Conservation (phyloP, 2,797 vertebrate species). For the Sarcoramphus papa region DNA sequence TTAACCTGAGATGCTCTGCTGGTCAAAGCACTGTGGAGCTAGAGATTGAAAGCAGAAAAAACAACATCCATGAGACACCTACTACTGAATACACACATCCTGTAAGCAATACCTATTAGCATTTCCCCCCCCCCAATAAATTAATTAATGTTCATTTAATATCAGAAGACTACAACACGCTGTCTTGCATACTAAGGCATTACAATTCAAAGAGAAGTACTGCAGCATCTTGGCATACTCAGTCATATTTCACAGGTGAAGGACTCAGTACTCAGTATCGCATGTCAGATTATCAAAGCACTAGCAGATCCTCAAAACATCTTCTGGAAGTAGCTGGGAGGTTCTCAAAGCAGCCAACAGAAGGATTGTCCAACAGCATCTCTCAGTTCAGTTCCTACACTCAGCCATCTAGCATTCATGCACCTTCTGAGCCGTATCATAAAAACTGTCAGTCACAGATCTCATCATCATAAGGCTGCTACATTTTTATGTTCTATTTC, state of each 20-base stretch:
- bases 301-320: background rate
- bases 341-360: background rate
- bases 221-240: background rate
- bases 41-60: slow-evolving; percentile 19
- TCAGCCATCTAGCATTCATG: background rate
- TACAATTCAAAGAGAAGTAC: background rate
- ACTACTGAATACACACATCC: background rate
- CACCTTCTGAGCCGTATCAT: background rate
- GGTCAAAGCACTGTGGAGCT: slow-evolving; percentile 60
- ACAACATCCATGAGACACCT: background rate
- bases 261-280: background rate
- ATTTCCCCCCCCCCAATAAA: background rate
- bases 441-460: background rate
- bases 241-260: background rate
- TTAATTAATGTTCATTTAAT: background rate
- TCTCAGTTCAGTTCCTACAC: background rate
- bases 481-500: background rate
- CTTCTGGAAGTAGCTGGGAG: background rate
- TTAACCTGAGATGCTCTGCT: slow-evolving; percentile 70
- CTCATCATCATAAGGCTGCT: background rate
- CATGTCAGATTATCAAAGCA: background rate
- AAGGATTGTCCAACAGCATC: background rate
- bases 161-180: background rate
- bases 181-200: background rate
- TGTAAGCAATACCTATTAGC: background rate